Evolutionary conservation across 2,797 vertebrate species (phyloP), one percentile per base, ranked within the genome.

Genomic region (Denticeps clupeoides): DNA sequence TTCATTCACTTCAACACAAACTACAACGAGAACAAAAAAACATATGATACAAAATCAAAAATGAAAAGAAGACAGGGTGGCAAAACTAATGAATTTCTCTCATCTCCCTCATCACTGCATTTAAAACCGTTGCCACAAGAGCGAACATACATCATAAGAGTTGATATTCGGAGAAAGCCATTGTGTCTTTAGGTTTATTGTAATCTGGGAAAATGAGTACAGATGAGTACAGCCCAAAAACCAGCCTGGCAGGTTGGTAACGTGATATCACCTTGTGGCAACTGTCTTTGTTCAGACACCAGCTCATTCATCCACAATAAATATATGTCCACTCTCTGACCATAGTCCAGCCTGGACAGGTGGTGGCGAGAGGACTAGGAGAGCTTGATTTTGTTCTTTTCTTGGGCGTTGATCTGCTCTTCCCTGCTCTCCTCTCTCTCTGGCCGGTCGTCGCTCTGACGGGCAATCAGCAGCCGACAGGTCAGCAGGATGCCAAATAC

Each of bases 401-500:
- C 91, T 12, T 91, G 87, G 58, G 86, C 84, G 1, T 79, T 74
- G 68, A 85, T 62, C 74, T 88, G 18, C 70, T 90, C 15, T 49
- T 85, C 85, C 55, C 80, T 63, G 60, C 74, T 82, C 53, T 85
- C 83, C 50, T 86, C 82, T 26, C 80, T 67, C 58, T 86, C 82
- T 0, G 78, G 84, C 49, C 86, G 84, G 12, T 97, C 93, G 22
- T 99, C 94, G 0, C 87, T 87, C 75, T 97, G 93, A 9, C 93
- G 89, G n/a, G 93, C 87, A 0, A 99, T 93, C 11, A 99, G 85
- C 64, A 99, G 82, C 12, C 94, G 92, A 56, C 94, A 97, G 53
- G 93, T 97, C 15, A 99, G 90, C 55, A 99, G 83, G 65, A 99
- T 99, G 10, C 95, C 95, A 32, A 99, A 99, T 57, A 99, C 93